A percentile compares a stretch with the other conserved stretches of the same genome.
phyloP scores from a whole-genome alignment of 2,113 vertebrate genomes.

The Protobothrops flavoviridis region DNA sequence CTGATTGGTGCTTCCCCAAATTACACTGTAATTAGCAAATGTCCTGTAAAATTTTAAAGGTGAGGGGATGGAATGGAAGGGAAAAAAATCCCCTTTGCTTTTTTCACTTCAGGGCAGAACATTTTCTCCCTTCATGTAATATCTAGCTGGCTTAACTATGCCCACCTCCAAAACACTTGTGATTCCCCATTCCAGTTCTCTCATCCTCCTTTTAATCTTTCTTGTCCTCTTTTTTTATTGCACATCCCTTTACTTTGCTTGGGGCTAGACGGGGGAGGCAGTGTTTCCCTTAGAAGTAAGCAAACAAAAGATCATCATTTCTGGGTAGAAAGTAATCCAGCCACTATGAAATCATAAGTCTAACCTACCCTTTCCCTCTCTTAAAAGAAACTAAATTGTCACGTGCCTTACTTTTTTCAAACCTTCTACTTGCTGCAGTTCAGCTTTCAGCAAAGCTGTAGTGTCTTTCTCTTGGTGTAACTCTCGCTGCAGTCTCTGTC shows the following conservation, averaged over 20 bases:
- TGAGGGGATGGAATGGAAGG: neutral
- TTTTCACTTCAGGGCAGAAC: neutral
- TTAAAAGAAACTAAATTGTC: rapidly evolving
- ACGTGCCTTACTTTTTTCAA: constrained; percentile 74
- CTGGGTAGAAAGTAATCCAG: neutral
- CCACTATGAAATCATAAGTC: neutral
- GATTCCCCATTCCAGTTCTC: neutral
- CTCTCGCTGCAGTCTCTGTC: constrained; percentile 84
- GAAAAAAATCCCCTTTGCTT: neutral
- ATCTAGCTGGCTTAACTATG: neutral
- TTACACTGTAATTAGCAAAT: neutral
- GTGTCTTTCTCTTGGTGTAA: constrained; percentile 88
- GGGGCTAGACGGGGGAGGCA: neutral
- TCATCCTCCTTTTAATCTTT: neutral
- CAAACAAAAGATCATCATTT: neutral
- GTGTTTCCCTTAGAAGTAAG: neutral
- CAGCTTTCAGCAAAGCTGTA: constrained; percentile 82
- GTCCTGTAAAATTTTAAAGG: neutral
- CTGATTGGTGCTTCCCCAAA: neutral
- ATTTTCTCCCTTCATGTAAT: neutral
- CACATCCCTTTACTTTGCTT: neutral
- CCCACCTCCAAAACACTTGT: neutral
- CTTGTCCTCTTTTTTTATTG: neutral
- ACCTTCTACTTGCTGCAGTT: constrained; percentile 91
- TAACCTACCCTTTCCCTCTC: neutral